phyloP scores from a whole-genome alignment of 2,797 vertebrate species.

The Falco naumanni region DNA sequence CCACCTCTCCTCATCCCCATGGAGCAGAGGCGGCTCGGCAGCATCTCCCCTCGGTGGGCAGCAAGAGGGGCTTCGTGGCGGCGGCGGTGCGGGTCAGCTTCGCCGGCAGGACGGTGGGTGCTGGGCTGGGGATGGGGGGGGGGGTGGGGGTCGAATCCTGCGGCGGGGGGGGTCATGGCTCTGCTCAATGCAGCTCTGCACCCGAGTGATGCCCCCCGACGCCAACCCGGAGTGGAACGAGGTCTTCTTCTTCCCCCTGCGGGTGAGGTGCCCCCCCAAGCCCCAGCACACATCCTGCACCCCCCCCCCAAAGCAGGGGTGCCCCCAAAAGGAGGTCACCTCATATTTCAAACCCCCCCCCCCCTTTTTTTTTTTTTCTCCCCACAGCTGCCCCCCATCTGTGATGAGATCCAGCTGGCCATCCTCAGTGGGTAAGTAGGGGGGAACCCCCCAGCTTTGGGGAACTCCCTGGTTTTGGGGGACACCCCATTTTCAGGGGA shows the following conservation, averaged over 20 bases:
- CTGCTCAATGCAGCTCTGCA: slow-evolving; percentile 51
- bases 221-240: slow-evolving; percentile 74
- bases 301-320: not conserved
- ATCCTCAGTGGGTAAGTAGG: slow-evolving; percentile 62
- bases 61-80: not conserved
- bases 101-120: slow-evolving; percentile 40
- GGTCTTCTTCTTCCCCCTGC: slow-evolving; percentile 69
- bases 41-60: not conserved
- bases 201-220: not conserved
- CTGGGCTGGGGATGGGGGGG: too few relatives aligned
- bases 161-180: not conserved
- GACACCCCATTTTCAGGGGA: fast-evolving
- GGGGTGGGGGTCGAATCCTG: not conserved
- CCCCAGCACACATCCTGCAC: fast-evolving
- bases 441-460: too few relatives aligned
- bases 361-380: not conserved
- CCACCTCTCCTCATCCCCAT: not conserved
- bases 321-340: not conserved
- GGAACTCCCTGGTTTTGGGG: fast-evolving
- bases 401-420: slow-evolving; percentile 69
- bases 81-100: slow-evolving; percentile 7
- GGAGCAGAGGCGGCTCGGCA: not conserved
- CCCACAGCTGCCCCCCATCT: slow-evolving; percentile 72
- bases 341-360: not conserved
- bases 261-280: slow-evolving; percentile 48